These are phyloP conservation scores for Falco berigora DNA, from an alignment of 2,797 vertebrate genomes.

Conservation along the genomic window DNA sequence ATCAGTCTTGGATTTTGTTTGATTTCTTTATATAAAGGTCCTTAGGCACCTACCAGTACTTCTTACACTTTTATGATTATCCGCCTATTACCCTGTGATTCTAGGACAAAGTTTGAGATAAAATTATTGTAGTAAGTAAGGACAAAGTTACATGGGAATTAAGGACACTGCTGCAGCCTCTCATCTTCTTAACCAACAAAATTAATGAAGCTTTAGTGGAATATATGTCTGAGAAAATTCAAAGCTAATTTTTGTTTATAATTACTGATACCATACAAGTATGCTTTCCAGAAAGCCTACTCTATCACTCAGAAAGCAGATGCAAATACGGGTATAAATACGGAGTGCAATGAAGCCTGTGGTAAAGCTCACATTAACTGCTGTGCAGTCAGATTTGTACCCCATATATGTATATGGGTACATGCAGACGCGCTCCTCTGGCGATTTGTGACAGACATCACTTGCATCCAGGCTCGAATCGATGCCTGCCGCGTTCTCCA, in stretches of 20 bases:
- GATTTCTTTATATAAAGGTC: background rate
- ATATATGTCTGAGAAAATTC: background rate
- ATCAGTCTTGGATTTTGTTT: background rate
- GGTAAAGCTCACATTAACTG: background rate
- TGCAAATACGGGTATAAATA: background rate
- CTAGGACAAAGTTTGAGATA: conserved; percentile 24
- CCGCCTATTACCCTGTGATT: background rate
- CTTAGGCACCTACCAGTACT: background rate
- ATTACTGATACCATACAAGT: background rate
- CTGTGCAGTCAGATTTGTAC: background rate
- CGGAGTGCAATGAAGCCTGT: background rate
- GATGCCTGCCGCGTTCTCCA: fast-evolving
- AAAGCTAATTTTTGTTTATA: background rate
- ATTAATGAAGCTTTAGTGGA: background rate
- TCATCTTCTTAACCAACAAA: background rate
- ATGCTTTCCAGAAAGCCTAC: background rate
- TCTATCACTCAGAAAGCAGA: background rate
- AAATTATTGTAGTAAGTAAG: background rate
- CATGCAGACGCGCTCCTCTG: background rate
- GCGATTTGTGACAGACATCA: background rate
- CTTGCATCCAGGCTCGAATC: background rate
- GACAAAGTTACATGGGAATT: background rate
- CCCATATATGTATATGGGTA: background rate
- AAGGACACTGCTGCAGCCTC: background rate
- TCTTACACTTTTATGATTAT: background rate